phyloP scores from a whole-genome alignment of 2,888 invertebrate genomes.

The Fragum sueziense region DNA sequence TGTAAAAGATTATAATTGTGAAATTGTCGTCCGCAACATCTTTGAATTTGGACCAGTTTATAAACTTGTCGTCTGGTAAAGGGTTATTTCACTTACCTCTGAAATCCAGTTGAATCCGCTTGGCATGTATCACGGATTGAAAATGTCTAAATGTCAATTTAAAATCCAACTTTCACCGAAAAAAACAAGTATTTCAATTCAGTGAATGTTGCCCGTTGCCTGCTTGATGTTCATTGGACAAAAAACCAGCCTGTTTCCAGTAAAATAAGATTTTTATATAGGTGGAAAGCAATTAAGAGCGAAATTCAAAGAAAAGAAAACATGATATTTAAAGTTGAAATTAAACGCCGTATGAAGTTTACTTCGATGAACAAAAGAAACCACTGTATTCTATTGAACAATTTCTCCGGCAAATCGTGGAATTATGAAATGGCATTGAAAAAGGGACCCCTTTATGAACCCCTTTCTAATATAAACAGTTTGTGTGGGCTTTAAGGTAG shows the following conservation, averaged over 20 bases:
- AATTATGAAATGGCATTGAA: not conserved
- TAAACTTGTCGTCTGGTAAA: not conserved
- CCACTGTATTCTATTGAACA: not conserved
- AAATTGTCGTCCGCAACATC: not conserved
- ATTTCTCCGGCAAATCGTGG: not conserved
- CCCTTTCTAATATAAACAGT: no score
- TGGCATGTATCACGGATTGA: not conserved
- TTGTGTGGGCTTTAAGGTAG: no score
- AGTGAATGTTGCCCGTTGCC: no score
- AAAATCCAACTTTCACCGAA: not conserved
- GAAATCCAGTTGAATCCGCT: not conserved
- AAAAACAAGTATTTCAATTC: no score
- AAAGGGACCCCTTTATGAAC: no score
- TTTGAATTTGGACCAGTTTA: not conserved
- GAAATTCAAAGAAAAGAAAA: not conserved
- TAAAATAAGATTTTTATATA: no score
- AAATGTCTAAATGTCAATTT: not conserved
- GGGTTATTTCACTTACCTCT: not conserved
- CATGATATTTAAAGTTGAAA: not conserved
- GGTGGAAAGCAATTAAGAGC: not conserved
- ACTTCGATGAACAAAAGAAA: not conserved
- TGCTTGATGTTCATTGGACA: no score
- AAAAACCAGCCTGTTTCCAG: no score
- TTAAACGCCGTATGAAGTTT: not conserved
- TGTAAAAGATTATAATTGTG: no score